A percentile compares a stretch with the other conserved stretches of the same genome.
Evolutionary conservation across 1,140 invertebrate species (phyloP).

Genomic region (Drosophila ironensis): DNA sequence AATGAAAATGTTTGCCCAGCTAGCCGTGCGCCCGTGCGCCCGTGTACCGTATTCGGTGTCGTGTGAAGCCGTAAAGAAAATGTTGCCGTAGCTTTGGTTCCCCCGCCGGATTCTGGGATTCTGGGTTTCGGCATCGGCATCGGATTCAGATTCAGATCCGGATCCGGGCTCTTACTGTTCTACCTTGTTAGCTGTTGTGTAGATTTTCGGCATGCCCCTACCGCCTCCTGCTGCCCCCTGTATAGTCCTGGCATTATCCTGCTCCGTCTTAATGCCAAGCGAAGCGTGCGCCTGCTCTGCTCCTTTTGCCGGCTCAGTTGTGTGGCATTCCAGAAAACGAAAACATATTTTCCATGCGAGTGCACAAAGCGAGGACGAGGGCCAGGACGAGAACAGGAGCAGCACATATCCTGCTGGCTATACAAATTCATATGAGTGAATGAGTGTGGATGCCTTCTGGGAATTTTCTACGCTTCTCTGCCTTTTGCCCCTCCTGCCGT

Average conservation of each 20-base stretch:
- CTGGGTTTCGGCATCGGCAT: not conserved
- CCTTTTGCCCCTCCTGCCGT: conserved; percentile 1
- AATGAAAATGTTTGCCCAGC: conserved; percentile 73
- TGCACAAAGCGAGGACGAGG: conserved; percentile 65
- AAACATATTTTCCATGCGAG: conserved; percentile 77
- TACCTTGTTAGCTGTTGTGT: conserved; percentile 73
- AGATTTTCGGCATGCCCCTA: conserved; percentile 3
- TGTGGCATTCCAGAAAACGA: conserved; percentile 71
- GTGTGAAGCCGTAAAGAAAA: conserved; percentile 64
- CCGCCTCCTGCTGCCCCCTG: too few species aligned
- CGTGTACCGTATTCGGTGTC: too few species aligned
- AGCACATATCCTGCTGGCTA: conserved; percentile 38
- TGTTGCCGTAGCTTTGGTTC: conserved; percentile 25
- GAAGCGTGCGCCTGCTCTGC: conserved; percentile 43
- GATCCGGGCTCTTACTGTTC: conserved; percentile 43
- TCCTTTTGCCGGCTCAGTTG: conserved; percentile 10
- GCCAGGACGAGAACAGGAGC: conserved; percentile 33
- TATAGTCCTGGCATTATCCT: not conserved
- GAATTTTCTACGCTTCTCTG: conserved; percentile 12
- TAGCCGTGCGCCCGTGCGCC: conserved; percentile 66
- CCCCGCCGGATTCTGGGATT: not conserved
- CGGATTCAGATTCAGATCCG: not conserved
- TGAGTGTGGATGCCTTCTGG: conserved; percentile 21
- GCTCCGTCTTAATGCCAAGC: conserved; percentile 47
- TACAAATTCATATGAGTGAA: not conserved